These are phyloP conservation scores for Drosophila kanapiae DNA, from an alignment of 1,140 invertebrate species.

Conservation along the genomic window DNA sequence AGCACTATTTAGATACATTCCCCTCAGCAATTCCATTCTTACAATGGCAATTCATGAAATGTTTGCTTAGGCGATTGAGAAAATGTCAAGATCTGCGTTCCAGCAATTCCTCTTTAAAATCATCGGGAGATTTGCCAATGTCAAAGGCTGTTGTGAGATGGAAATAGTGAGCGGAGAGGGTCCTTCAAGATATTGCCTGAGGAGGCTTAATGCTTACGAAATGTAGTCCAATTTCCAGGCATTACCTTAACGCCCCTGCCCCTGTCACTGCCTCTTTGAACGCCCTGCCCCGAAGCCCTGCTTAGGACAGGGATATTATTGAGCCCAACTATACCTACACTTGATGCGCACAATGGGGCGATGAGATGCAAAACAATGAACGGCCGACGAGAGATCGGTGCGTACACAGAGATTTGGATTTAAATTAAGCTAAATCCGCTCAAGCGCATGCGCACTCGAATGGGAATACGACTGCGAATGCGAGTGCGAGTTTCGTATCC, in stretches of 20 bases:
- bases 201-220: slow-evolving; percentile 51
- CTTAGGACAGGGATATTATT: slow-evolving; percentile 35
- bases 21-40: not conserved
- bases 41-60: slow-evolving; percentile 29
- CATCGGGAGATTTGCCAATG: slow-evolving; percentile 37
- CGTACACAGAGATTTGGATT: slow-evolving; percentile 76
- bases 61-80: slow-evolving; percentile 46
- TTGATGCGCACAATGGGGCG: slow-evolving; percentile 37
- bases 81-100: slow-evolving; percentile 54
- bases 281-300: slow-evolving; percentile 28
- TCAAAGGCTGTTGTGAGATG: slow-evolving; percentile 38
- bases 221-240: slow-evolving; percentile 57
- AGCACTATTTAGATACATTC: not conserved
- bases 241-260: slow-evolving; percentile 46
- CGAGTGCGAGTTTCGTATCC: slow-evolving; percentile 34
- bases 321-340: slow-evolving; percentile 27
- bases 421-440: slow-evolving; percentile 83
- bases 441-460: slow-evolving; percentile 54
- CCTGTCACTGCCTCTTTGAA: slow-evolving; percentile 39
- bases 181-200: slow-evolving; percentile 33
- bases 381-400: slow-evolving; percentile 28
- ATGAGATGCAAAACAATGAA: slow-evolving; percentile 53
- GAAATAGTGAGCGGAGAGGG: not conserved
- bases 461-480: slow-evolving; percentile 17
- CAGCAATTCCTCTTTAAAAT: slow-evolving; percentile 16